Evolutionary conservation across 2,888 invertebrate species (phyloP).

Genomic region (Serrognathus titanus): DNA sequence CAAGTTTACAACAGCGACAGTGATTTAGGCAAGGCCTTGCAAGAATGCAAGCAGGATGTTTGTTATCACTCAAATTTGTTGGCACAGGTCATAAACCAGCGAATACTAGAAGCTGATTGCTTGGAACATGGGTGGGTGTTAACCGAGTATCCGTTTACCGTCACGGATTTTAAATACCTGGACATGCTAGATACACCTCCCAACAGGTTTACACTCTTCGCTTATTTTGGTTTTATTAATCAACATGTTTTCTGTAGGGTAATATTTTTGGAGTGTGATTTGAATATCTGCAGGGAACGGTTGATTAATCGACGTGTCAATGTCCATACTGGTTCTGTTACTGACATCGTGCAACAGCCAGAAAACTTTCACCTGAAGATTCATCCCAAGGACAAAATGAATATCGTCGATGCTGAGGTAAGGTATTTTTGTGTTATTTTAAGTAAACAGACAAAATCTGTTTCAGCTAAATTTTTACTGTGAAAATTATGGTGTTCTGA

Average conservation of each 20-base stretch:
- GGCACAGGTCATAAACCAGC: conserved; percentile 45
- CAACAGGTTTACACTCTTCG: conserved; percentile 51
- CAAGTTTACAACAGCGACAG: conserved; percentile 49
- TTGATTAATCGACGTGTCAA: conserved; percentile 36
- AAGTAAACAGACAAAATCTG: neutral
- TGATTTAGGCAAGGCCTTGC: conserved; percentile 40
- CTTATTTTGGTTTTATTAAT: neutral
- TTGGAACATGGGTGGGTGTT: conserved; percentile 62
- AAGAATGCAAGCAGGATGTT: conserved; percentile 38
- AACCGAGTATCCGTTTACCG: conserved; percentile 57
- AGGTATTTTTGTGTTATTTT: neutral
- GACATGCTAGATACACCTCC: conserved; percentile 61
- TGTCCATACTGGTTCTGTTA: conserved; percentile 37
- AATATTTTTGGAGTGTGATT: conserved; percentile 45
- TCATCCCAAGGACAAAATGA: conserved; percentile 41
- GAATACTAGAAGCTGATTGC: conserved; percentile 54
- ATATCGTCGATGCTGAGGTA: conserved; percentile 42
- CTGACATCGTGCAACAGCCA: conserved; percentile 29
- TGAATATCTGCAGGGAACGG: conserved; percentile 42
- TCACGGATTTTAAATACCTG: conserved; percentile 57
- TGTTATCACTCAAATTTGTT: conserved; percentile 44
- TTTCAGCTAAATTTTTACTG: conserved; percentile 41
- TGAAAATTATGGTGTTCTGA: conserved; percentile 43
- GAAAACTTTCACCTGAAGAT: conserved; percentile 25
- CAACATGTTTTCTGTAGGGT: conserved; percentile 28